Evolutionary conservation across 2,113 vertebrate genomes (phyloP).

Genomic region (Paralichthys olivaceus): DNA sequence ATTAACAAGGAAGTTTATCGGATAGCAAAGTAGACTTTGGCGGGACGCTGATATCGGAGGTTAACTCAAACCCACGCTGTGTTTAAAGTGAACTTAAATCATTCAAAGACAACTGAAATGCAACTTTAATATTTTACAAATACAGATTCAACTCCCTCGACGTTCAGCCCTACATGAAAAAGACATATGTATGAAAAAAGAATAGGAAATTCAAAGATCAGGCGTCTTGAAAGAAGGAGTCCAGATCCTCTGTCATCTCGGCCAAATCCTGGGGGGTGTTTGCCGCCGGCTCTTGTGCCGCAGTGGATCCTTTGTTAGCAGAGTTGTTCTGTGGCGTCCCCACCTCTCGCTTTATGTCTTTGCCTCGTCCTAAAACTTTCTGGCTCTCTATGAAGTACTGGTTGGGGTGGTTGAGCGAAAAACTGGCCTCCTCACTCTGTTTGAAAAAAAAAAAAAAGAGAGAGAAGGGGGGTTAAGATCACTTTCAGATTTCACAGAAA

Average conservation of each 20-base stretch:
- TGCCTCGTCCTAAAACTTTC: conserved; percentile 77
- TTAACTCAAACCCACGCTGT: neutral
- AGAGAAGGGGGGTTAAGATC: conserved; percentile 1
- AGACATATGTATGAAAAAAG: neutral
- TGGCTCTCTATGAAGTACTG: conserved; percentile 96
- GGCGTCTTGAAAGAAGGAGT: conserved; percentile 84
- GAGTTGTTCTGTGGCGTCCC: conserved; percentile 74
- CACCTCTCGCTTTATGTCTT: conserved; percentile 89
- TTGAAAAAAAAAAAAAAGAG: conserved; percentile 46
- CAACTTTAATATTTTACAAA: conserved; percentile 37
- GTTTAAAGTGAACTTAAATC: neutral
- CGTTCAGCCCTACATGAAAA: neutral
- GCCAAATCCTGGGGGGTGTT: conserved; percentile 55
- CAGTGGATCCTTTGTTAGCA: neutral
- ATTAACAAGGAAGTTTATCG: neutral
- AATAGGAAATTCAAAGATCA: conserved; percentile 39
- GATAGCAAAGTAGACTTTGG: neutral
- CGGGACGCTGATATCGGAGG: neutral
- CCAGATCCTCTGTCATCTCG: conserved; percentile 85
- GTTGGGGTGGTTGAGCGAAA: conserved; percentile 97
- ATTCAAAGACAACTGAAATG: neutral
- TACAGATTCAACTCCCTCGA: neutral
- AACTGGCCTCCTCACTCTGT: conserved; percentile 90
- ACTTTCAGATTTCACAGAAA: conserved; percentile 5
- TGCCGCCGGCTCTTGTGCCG: conserved; percentile 40